These are phyloP conservation scores for Glaucopsyche alexis DNA, from an alignment of 2,888 invertebrate species.

Conservation along the genomic window DNA sequence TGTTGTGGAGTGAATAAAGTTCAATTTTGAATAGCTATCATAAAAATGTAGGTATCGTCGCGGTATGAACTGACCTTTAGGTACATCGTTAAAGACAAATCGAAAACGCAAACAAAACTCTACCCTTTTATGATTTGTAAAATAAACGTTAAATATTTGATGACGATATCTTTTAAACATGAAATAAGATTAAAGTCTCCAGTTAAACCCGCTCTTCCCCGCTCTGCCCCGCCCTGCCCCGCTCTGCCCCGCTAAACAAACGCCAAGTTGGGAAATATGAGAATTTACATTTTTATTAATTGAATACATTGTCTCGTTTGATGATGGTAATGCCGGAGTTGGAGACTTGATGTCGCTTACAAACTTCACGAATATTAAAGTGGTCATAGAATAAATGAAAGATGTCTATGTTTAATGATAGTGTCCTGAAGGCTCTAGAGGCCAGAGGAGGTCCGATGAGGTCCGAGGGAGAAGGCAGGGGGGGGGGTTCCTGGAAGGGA, in stretches of 20 bases:
- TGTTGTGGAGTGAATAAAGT: too few species aligned
- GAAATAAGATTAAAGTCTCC: slow-evolving; percentile 21
- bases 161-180: slow-evolving; percentile 27
- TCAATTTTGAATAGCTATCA: too few species aligned
- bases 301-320: slow-evolving; percentile 54
- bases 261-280: slow-evolving; percentile 35
- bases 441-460: too few species aligned
- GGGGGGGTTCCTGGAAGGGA: not conserved
- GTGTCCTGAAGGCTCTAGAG: too few species aligned
- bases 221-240: slow-evolving; percentile 7
- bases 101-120: not conserved
- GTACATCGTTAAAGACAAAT: not conserved
- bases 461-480: too few species aligned
- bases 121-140: slow-evolving; percentile 11
- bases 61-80: too few species aligned
- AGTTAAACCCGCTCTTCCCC: not conserved
- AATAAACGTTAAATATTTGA: slow-evolving; percentile 24
- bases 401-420: not conserved
- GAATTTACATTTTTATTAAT: slow-evolving; percentile 58
- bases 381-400: not conserved
- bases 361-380: not conserved
- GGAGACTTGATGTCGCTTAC: not conserved
- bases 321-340: slow-evolving; percentile 35
- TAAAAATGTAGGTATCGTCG: too few species aligned
- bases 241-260: slow-evolving; percentile 35